phyloP scores from a whole-genome alignment of 2,888 invertebrate species.

The Orchesella flavescens region DNA sequence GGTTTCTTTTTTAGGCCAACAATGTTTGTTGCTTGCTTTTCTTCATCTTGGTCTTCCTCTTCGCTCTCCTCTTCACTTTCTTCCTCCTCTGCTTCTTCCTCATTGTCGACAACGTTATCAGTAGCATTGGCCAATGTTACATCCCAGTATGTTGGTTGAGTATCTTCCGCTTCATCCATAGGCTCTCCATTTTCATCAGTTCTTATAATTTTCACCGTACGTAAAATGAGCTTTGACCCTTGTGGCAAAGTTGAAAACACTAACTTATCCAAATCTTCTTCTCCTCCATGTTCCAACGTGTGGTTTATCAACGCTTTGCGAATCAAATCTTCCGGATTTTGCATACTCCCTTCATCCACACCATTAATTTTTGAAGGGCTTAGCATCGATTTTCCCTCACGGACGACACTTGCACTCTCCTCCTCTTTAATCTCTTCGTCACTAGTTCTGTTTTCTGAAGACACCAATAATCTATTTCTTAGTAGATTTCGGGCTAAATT shows the following conservation, averaged over 20 bases:
- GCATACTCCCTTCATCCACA: not conserved
- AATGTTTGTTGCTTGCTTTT: not conserved
- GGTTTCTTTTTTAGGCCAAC: slow-evolving; percentile 21
- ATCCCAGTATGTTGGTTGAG: slow-evolving; percentile 65
- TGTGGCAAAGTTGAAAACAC: slow-evolving; percentile 71
- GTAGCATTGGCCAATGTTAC: slow-evolving; percentile 65
- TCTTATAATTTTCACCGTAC: slow-evolving; percentile 70
- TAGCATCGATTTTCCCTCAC: not conserved
- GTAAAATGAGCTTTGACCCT: slow-evolving; percentile 70
- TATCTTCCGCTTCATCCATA: slow-evolving; percentile 53
- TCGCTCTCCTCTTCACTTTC: slow-evolving; percentile 49
- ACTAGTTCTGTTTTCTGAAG: not conserved
- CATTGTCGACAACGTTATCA: slow-evolving; percentile 36
- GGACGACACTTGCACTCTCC: not conserved
- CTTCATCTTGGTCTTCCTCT: slow-evolving; percentile 16
- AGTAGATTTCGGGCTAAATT: no score
- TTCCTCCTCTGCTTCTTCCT: slow-evolving; percentile 46
- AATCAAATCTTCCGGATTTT: slow-evolving; percentile 58
- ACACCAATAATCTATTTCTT: no score
- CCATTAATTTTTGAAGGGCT: slow-evolving; percentile 25
- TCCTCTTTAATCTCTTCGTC: not conserved
- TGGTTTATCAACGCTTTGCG: slow-evolving; percentile 68
- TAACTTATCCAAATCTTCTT: slow-evolving; percentile 70
- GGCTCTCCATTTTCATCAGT: slow-evolving; percentile 72
- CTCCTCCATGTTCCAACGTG: slow-evolving; percentile 66